Percentiles rank a stretch among this genome's conserved stretches.
Conservation (phyloP, 1,140 invertebrate genomes). For the Drosophila ananassae region DNA sequence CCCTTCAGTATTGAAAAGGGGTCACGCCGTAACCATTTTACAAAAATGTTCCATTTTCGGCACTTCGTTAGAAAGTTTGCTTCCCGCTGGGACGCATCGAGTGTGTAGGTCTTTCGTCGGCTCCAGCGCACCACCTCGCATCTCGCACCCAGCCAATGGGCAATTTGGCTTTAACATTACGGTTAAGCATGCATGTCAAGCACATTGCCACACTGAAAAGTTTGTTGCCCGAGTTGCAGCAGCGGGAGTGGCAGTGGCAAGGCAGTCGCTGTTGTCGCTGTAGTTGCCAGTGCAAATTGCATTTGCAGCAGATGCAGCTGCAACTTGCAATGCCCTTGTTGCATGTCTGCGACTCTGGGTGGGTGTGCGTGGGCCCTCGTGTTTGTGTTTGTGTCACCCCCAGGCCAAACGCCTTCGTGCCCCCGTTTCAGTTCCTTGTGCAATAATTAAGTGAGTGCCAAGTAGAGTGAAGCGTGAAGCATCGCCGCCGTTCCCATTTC, state of each 20-base stretch:
- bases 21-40: not conserved
- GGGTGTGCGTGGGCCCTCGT: slow-evolving; percentile 14
- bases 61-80: slow-evolving; percentile 8
- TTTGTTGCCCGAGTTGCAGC: slow-evolving; percentile 72
- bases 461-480: slow-evolving; percentile 76
- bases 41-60: slow-evolving; percentile 19
- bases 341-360: slow-evolving; percentile 1
- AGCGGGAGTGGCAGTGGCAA: slow-evolving; percentile 22
- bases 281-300: slow-evolving; percentile 33
- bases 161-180: slow-evolving; percentile 64
- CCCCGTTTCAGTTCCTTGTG: slow-evolving; percentile 76
- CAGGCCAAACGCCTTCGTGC: slow-evolving; percentile 60
- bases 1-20: slow-evolving; percentile 10
- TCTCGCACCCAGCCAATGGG: slow-evolving; percentile 40
- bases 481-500: slow-evolving; percentile 58
- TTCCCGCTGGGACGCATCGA: slow-evolving; percentile 1
- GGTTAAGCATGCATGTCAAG: slow-evolving; percentile 78
- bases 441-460: slow-evolving; percentile 81
- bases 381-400: slow-evolving; percentile 24
- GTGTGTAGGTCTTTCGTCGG: not conserved
- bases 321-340: slow-evolving; percentile 29
- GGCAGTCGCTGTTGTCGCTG: not conserved
- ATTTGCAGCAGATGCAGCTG: slow-evolving; percentile 24
- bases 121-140: not conserved
- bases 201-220: slow-evolving; percentile 71